phyloP scores from a whole-genome alignment of 1,140 invertebrate genomes.

The Steinernema feltiae region DNA sequence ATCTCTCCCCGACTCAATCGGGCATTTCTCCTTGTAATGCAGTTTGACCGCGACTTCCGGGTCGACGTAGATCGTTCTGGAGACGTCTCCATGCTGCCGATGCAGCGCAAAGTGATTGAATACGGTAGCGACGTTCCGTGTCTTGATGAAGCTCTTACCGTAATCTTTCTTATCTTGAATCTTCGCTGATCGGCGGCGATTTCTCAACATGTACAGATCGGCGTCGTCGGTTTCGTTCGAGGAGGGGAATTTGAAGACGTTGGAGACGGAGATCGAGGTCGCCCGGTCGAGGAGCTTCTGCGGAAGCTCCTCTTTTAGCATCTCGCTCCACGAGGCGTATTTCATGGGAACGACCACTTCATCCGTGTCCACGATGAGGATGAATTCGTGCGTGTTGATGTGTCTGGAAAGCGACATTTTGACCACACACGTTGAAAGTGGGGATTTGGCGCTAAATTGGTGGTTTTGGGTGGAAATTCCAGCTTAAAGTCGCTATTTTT shows the following conservation, averaged over 20 bases:
- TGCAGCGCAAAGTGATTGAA: conserved; percentile 85
- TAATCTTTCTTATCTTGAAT: conserved; percentile 29
- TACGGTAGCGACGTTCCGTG: conserved; percentile 80
- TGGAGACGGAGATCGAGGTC: conserved; percentile 66
- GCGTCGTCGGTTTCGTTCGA: conserved; percentile 37
- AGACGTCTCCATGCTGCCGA: conserved; percentile 63
- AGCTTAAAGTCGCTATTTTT: too few species aligned
- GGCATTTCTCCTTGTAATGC: conserved; percentile 85
- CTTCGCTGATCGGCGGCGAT: conserved; percentile 58
- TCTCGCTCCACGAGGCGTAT: conserved; percentile 69
- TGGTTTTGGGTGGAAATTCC: too few species aligned
- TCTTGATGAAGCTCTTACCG: conserved; percentile 67
- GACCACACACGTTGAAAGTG: not conserved
- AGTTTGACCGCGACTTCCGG: conserved; percentile 78
- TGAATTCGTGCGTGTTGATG: conserved; percentile 72
- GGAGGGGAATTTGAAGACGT: conserved; percentile 66
- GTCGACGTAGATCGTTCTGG: conserved; percentile 64
- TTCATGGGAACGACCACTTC: conserved; percentile 87
- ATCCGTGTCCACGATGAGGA: conserved; percentile 82
- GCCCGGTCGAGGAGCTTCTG: conserved; percentile 50
- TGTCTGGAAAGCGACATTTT: conserved; percentile 35
- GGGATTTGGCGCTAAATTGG: not conserved
- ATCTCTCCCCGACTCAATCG: conserved; percentile 56
- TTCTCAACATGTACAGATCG: conserved; percentile 47
- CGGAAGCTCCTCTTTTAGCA: conserved; percentile 65